Base-by-base conservation (phyloP, 1,140 invertebrate species). In the Cotesia glomerata region DNA sequence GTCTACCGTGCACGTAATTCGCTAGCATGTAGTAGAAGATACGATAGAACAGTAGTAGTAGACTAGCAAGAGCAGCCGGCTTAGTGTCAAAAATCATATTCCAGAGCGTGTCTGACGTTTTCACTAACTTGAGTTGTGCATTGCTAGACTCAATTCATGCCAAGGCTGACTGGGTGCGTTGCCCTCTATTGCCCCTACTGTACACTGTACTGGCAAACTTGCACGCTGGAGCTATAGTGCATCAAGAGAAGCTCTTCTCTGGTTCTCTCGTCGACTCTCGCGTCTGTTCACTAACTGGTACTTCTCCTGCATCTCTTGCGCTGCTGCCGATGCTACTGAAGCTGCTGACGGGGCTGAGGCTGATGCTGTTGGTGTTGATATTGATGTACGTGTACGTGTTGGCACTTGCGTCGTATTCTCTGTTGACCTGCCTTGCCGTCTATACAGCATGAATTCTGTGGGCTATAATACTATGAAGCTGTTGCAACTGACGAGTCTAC, bases 61-160 rank as follows among this genome's bases (percentile, higher is more conserved):
- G 36, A 26, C 26, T 45, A 16, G 63, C 36, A 65, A 35, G 13
- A 51, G 61, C 69, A 64, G 16, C 61, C 54, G 49, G 54, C 14
- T 26, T 34, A 39, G 11, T 56, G 26, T 64, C 69, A 65, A 51
- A 71, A 71, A 70, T 36, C 56, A 70, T 56, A 67, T 71, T 64
- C 61, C 64, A 71, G 68, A 45, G 39, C 35, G 34, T 59, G 67
- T 52, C 70, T 63, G 52, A 65, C 59, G 34, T 16, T 65, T 11
- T 45, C 39, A 58, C 36, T 70, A 70, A 70, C 83, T 84, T 85
- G 82, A 87, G 84, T 87, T 86, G 86, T 84, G 83, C 82, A 86
- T 86, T 86, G 85, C 86, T 87, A 87, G 86, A 87, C 84, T 86
- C 86, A 85, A 86, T 87, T 86, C 86, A 85, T 87, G 86, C 86